Evolutionary conservation across 2,888 invertebrate genomes (phyloP).

Genomic region (Amorpha juglandis): DNA sequence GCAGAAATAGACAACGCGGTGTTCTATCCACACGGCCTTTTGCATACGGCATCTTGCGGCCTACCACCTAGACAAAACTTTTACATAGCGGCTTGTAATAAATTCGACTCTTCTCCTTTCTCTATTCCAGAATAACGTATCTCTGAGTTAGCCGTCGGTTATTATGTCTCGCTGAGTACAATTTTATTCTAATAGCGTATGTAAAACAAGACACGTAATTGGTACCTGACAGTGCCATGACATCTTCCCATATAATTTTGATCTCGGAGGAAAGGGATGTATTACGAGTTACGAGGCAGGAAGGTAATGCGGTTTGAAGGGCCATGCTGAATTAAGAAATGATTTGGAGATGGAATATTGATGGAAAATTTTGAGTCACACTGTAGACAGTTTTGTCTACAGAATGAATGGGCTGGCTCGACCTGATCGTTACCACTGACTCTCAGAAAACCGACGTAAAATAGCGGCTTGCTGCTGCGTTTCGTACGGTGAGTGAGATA

Average conservation of each 20-base stretch:
- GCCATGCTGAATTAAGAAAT: background rate
- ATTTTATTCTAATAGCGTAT: slow-evolving; percentile 63
- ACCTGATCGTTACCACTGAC: no score
- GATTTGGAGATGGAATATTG: no score
- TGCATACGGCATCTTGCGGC: no score
- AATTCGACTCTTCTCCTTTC: slow-evolving; percentile 42
- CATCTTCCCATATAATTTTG: slow-evolving; percentile 22
- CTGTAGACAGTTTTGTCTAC: no score
- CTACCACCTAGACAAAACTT: no score
- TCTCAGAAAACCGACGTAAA: no score
- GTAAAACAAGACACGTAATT: slow-evolving; percentile 47
- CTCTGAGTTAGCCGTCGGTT: slow-evolving; percentile 60
- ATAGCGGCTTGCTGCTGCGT: no score
- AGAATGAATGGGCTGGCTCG: no score
- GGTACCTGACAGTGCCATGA: slow-evolving; percentile 31
- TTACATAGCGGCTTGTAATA: background rate
- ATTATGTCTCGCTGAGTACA: slow-evolving; percentile 72
- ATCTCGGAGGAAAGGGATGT: slow-evolving; percentile 5
- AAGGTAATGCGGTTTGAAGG: background rate
- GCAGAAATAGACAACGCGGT: no score
- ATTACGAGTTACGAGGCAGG: background rate
- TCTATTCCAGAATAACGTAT: slow-evolving; percentile 57
- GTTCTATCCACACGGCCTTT: no score
- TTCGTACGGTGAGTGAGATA: no score
- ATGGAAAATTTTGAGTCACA: no score